Evolutionary conservation across 2,888 invertebrate genomes (phyloP), one percentile per base, ranked within the genome.

Genomic region (Trachelus troglodyta): DNA sequence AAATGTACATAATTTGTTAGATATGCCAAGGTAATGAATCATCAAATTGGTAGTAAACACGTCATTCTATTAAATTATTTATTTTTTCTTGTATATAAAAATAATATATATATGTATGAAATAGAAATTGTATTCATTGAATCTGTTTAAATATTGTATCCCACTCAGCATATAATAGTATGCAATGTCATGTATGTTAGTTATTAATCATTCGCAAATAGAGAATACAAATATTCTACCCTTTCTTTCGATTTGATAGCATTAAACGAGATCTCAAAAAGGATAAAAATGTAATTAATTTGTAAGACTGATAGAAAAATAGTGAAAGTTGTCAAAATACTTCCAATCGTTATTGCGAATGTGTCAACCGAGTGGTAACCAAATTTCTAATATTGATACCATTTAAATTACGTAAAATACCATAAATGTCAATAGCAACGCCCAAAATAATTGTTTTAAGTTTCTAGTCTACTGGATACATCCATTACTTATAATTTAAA

Each of bases 21-120:
- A 37, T 69, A 33, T 69, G 30, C 69, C 69, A 31, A 31, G 12
- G 15, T 69, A 69, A 69, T 31, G 31, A 37, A 75, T 34, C 78
- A 31, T n/a, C 6, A 69, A 68, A 79, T 73, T 78, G 76, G 71
- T 69, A 75, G 23, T 74, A 40, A 40, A 15, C 40, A 12, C 15
- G 15, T 40, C 4, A 23, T 40, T 73, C 56, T 74, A 83, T 69
- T 84, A 81, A 84, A 85, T 87, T 89, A 89, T 90, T 90, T 90
- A 89, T 89, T 89, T 87, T 87, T 89, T 82, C 88, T 86, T 90
- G 89, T 90, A 89, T 89, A 90, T 89, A 87, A 69, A 30, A 15
- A 69, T 33, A 69, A 33, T 33, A 15, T 69, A 15, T 69, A 30
- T 30, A 11, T 30, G 31, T 30, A 40, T 40, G 40, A 23, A 6